These are phyloP conservation scores for Drosophila parabipectinata DNA, from an alignment of 1,140 invertebrate genomes.

Conservation along the genomic window DNA sequence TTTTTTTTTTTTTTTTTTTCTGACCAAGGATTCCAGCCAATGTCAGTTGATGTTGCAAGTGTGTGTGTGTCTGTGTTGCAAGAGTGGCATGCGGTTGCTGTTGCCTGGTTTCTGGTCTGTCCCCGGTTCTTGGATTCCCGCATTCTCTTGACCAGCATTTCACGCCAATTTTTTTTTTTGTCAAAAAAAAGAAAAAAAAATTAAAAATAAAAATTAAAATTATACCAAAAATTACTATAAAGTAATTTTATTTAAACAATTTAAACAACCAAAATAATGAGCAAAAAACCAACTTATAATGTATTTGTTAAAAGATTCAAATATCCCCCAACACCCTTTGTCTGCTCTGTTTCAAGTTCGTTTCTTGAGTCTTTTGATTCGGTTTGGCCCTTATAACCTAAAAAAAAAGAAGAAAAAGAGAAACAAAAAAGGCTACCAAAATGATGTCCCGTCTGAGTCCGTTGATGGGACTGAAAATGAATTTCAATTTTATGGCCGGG, in stretches of 20 bases:
- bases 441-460: slow-evolving; percentile 25
- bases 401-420: neutral
- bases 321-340: neutral
- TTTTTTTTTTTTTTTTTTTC: slow-evolving; percentile 14
- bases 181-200: slow-evolving; percentile 5
- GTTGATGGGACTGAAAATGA: slow-evolving; percentile 54
- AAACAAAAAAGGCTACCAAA: slow-evolving; percentile 1
- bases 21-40: slow-evolving; percentile 66
- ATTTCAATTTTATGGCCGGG: slow-evolving; percentile 77
- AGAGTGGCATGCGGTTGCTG: slow-evolving; percentile 64
- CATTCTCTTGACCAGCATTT: slow-evolving; percentile 40
- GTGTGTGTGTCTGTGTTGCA: slow-evolving; percentile 59
- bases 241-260: too few relatives aligned
- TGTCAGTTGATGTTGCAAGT: slow-evolving; percentile 43
- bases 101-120: slow-evolving; percentile 10
- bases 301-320: too few relatives aligned
- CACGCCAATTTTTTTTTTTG: slow-evolving; percentile 45
- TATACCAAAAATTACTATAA: too few relatives aligned
- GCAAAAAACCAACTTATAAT: too few relatives aligned
- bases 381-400: slow-evolving; percentile 6
- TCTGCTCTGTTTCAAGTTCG: slow-evolving; percentile 39
- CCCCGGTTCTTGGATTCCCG: slow-evolving; percentile 4
- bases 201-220: neutral
- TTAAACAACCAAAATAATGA: too few relatives aligned
- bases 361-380: slow-evolving; percentile 67